These are phyloP conservation scores for Eidolon dupreanum DNA, from an alignment of 2,797 vertebrate species.

Conservation along the genomic window DNA sequence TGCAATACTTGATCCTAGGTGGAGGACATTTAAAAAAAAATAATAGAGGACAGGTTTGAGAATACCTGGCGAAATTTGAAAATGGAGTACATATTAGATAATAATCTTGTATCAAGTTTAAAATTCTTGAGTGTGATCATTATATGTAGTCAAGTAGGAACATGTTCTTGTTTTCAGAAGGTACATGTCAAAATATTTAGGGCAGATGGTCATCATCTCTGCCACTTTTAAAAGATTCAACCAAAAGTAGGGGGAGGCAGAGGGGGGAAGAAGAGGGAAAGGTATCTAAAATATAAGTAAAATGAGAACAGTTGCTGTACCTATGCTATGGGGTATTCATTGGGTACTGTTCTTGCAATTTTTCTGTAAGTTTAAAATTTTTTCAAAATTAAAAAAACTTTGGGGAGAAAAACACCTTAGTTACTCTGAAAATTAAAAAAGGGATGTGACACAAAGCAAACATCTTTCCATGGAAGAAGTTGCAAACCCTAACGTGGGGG, in stretches of 20 bases:
- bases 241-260: neutral
- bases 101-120: neutral
- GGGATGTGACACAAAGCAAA: neutral
- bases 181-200: neutral
- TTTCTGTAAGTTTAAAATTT: neutral
- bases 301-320: accelerated
- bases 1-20: neutral
- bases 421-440: neutral
- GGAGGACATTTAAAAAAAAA: neutral
- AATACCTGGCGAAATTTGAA: neutral
- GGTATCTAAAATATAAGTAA: no score
- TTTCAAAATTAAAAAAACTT: neutral
- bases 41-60: neutral
- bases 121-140: neutral
- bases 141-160: neutral
- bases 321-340: accelerated
- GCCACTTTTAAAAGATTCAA: neutral
- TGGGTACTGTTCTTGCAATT: neutral
- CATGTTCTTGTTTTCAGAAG: neutral
- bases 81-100: neutral
- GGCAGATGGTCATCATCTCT: neutral
- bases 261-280: neutral
- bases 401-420: neutral
- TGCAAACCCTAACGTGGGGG: neutral
- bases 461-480: neutral